A percentile compares a stretch with the other conserved stretches of the same genome.
phyloP scores from a whole-genome alignment of 1,140 invertebrate species.

The Heliothis virescens region DNA sequence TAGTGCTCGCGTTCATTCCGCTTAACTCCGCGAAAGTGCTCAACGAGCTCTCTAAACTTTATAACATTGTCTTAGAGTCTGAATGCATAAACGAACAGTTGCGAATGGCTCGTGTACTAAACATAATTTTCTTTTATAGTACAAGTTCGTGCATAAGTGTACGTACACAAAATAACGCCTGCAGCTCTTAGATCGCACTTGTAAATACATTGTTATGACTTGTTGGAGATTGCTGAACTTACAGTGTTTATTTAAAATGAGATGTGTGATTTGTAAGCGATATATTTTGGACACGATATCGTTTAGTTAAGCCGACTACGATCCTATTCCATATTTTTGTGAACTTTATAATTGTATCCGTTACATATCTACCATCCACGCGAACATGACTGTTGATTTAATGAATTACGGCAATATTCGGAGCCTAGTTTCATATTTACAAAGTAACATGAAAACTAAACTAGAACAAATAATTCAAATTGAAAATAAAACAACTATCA shows the following conservation, averaged over 20 bases:
- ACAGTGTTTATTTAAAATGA: conserved; percentile 1
- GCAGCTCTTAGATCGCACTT: conserved; percentile 25
- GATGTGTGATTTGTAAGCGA: not conserved
- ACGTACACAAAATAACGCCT: conserved; percentile 14
- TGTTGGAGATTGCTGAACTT: conserved; percentile 20
- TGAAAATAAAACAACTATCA: conserved; percentile 3
- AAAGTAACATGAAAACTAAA: not conserved
- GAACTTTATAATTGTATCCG: not conserved
- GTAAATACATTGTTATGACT: conserved; percentile 39
- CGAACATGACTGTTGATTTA: too few species aligned
- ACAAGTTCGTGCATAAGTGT: conserved; percentile 41
- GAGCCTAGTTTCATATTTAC: too few species aligned
- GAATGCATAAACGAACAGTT: conserved; percentile 60
- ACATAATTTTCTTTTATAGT: conserved; percentile 54
- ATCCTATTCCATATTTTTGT: not conserved
- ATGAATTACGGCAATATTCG: too few species aligned
- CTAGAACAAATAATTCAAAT: not conserved
- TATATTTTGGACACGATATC: not conserved
- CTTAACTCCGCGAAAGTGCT: conserved; percentile 56
- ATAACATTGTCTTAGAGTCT: conserved; percentile 59
- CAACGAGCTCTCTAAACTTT: conserved; percentile 55
- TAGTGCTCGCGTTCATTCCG: conserved; percentile 52
- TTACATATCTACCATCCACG: not conserved
- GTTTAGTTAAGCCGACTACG: not conserved
- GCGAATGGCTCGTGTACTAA: conserved; percentile 44